Evolutionary conservation across 2,888 invertebrate species (phyloP).

Genomic region (Lacanobia wlatinum): DNA sequence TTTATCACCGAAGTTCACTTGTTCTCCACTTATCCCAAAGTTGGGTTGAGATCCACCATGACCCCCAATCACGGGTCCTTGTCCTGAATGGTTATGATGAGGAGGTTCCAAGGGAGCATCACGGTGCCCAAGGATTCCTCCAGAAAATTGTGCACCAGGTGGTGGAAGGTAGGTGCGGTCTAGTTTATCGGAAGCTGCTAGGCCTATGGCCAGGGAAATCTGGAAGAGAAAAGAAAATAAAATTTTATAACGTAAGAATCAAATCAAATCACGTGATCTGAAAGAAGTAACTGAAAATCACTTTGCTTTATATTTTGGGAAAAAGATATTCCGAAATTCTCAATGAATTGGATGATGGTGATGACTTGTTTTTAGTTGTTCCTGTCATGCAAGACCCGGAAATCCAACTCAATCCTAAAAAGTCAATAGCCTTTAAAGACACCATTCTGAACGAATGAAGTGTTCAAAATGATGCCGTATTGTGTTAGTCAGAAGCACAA

Average conservation of each 20-base stretch:
- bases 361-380: too few species aligned
- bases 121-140: slow-evolving; percentile 76
- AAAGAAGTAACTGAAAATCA: not conserved
- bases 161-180: slow-evolving; percentile 83
- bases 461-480: slow-evolving; percentile 15
- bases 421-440: slow-evolving; percentile 7
- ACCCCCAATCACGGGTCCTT: slow-evolving; percentile 31
- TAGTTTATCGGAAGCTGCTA: slow-evolving; percentile 77
- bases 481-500: slow-evolving; percentile 37
- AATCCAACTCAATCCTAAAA: slow-evolving; percentile 32
- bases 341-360: too few species aligned
- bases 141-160: slow-evolving; percentile 78
- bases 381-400: slow-evolving; percentile 11
- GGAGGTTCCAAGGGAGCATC: slow-evolving; percentile 77
- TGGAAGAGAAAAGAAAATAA: slow-evolving; percentile 69
- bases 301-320: too few species aligned
- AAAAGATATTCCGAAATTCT: too few species aligned
- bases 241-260: not conserved
- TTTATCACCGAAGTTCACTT: slow-evolving; percentile 43
- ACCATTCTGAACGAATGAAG: slow-evolving; percentile 7
- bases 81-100: slow-evolving; percentile 43
- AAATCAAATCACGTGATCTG: not conserved
- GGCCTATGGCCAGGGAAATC: slow-evolving; percentile 76
- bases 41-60: not conserved
- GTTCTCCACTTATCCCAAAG: slow-evolving; percentile 27